Evolutionary conservation across 2,888 invertebrate genomes (phyloP), one percentile per base, ranked within the genome.

Genomic region (Nebria brevicollis): DNA sequence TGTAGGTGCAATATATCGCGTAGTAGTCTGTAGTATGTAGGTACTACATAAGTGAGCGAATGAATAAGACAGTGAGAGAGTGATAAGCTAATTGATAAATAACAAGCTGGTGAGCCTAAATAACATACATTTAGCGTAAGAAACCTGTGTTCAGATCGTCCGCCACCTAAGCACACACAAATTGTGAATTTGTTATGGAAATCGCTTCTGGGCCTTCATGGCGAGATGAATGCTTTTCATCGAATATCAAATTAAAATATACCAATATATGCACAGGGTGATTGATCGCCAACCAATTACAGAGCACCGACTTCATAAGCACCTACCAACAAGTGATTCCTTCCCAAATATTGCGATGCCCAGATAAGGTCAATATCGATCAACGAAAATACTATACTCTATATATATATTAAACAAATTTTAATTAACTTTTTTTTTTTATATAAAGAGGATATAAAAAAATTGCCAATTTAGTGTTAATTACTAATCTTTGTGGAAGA

Each of bases 101-200:
- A 84, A 86, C 84, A 84, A 84, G 83, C 83, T 84, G 84, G 34
- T n/a, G 64, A 68, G 82, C 83, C 83, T 84, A 84, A 85, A 85
- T 86, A 86, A 85, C 84, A 84, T 81, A 77, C 77, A 81, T 82
- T 82, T 81, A 81, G 72, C 75, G 72, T 72, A 77, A 77, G 82
- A 82, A 82, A 81, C 81, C 82, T 82, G 81, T 82, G 77, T 80
- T 80, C 80, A 80, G 72, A 42, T 75, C 80, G 75, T 75, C 54
- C 80, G 75, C 80, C 54, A 84, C 84, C 83, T 86, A 86, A 86
- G 86, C 84, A 86, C 86, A 86, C 83, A 83, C 85, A 84, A 84
- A 84, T 84, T 83, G 84, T 83, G 84, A 84, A 86, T 86, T 87
- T 86, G 83, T 84, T 86, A 87, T 87, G 87, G 87, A 87, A 87